Conservation (phyloP, 1,140 invertebrate genomes). For the Muscidifurax raptorellus region DNA sequence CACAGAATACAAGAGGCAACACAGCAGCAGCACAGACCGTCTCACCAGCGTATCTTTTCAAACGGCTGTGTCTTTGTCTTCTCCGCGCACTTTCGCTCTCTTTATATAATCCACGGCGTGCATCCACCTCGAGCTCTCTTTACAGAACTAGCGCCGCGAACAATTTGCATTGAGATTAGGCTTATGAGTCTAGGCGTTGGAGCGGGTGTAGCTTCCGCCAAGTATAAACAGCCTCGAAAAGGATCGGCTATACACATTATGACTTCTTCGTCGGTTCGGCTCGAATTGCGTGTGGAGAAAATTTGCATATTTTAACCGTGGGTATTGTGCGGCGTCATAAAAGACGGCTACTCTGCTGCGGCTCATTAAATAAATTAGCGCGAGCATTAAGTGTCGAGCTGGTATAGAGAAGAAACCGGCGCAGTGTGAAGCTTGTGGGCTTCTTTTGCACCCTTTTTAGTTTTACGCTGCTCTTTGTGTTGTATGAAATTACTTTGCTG, state of each 20-base stretch:
- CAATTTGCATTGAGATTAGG: conserved; percentile 51
- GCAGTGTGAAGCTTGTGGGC: too few relatives aligned
- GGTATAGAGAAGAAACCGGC: too few relatives aligned
- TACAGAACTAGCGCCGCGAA: neutral
- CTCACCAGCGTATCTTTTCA: neutral
- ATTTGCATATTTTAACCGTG: conserved; percentile 16
- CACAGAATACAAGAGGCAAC: too few relatives aligned
- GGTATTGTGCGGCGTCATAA: neutral
- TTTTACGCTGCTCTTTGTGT: too few relatives aligned
- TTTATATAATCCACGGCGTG: neutral
- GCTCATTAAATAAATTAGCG: conserved; percentile 46
- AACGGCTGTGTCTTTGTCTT: neutral
- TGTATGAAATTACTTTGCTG: too few relatives aligned
- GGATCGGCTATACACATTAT: conserved; percentile 1
- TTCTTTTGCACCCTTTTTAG: too few relatives aligned
- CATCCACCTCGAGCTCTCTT: neutral
- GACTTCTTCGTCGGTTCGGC: conserved; percentile 15
- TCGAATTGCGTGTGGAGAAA: neutral
- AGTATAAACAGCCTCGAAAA: neutral
- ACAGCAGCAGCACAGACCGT: neutral
- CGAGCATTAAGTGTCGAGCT: neutral
- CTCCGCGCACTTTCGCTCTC: neutral
- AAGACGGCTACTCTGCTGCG: neutral
- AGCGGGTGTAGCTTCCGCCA: neutral
- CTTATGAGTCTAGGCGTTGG: conserved; percentile 1